Base-by-base conservation (phyloP, 2,888 invertebrate species). In the Drosophila flavopinicola region DNA sequence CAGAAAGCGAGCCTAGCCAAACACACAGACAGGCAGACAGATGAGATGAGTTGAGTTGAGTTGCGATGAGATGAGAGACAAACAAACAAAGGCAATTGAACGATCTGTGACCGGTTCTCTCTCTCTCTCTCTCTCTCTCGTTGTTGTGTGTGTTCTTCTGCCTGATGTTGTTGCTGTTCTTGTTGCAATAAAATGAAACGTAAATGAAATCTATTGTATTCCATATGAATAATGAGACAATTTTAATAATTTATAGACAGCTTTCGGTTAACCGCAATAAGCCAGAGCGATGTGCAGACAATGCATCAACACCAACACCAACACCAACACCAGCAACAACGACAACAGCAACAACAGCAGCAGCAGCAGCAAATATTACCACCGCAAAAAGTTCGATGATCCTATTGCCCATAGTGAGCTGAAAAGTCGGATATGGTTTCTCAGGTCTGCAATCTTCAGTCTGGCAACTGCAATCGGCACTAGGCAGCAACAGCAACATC, bases 221-320 rank as follows among this genome's bases (percentile, higher is more conserved):
- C 84, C 78, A 88, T 86, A 89, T 90, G 90, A 90, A 90, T 90
- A 90, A 90, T 90, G 90, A 90, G 90, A 90, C 90, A 89, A 82
- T 90, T 90, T 90, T 78, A 87, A 87, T 85, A 89, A 90, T 90
- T 90, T 90, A 90, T 89, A 90, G 88, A 89, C 88, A 89, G 83
- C 78, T 85, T 89, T 86, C 66, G 90, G 89, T 89, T 88, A 87
- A 90, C 90, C 90, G 82, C 89, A 90, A 82, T 85, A 72, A 73
- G 77, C 75, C 60, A 63, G 58, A 68, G 57, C 65, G 74, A 66
- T 52, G 52, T 60, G 59, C 57, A 77, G 66, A 66, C 61, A 69
- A 74, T 74, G 70, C 73, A 75, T 64, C 64, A 69, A 58, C 61
- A 52, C 32, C 65, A 68, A 29, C 67, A 44, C 13, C 61, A 65